These are phyloP conservation scores for Aphis craccivora DNA, from an alignment of 1,140 invertebrate species.

Conservation along the genomic window DNA sequence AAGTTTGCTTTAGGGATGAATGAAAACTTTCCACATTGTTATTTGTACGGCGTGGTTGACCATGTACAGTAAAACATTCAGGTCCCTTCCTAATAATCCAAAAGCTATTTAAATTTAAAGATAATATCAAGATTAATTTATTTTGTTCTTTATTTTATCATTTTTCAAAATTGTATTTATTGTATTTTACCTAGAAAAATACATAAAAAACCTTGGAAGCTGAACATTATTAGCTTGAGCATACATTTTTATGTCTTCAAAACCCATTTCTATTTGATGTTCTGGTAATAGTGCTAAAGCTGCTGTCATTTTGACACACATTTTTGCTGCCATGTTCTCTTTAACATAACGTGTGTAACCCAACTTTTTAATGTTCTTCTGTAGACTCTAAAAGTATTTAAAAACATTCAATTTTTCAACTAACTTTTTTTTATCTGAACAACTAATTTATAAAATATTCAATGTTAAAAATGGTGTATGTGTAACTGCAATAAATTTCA, in stretches of 20 bases:
- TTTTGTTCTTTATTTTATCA: too few relatives aligned
- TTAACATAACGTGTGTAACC: not conserved
- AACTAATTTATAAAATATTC: not conserved
- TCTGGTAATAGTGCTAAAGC: not conserved
- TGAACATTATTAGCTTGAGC: not conserved
- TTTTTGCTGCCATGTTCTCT: not conserved
- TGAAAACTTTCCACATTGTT: conserved; percentile 1
- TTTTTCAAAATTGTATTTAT: not conserved
- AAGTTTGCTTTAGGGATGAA: not conserved
- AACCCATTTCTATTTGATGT: not conserved
- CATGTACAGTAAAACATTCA: not conserved
- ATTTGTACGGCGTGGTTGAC: not conserved
- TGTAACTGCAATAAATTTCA: not conserved
- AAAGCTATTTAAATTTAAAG: not conserved
- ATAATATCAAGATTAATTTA: not conserved
- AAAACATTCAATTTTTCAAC: not conserved
- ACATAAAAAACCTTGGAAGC: not conserved
- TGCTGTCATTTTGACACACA: too few relatives aligned
- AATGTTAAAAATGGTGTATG: not conserved
- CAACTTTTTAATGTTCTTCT: conserved; percentile 13
- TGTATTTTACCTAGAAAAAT: conserved; percentile 13
- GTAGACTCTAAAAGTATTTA: not conserved
- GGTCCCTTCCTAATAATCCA: not conserved
- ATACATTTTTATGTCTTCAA: not conserved
- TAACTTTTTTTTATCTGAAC: not conserved